A percentile compares a stretch with the other conserved stretches of the same genome.
These are phyloP conservation scores for Smutsia temminckii DNA, from an alignment of 2,797 vertebrate species.

Conservation along the genomic window DNA sequence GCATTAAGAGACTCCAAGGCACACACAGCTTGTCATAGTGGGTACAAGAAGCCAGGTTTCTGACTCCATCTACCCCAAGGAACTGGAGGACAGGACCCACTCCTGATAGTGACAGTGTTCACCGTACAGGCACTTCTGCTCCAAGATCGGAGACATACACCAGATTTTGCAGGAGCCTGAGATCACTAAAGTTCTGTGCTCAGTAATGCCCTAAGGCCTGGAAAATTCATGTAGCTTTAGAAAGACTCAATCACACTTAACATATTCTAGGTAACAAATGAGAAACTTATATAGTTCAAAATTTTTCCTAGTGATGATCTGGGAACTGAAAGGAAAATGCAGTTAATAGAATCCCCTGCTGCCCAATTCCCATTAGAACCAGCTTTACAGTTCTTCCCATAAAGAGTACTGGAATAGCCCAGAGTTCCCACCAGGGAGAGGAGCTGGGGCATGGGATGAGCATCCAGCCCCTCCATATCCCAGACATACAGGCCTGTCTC, in stretches of 20 bases:
- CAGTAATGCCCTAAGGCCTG: background rate
- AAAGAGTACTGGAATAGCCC: background rate
- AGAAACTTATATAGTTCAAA: slow-evolving; percentile 8
- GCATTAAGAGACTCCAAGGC: background rate
- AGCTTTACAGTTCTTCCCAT: background rate
- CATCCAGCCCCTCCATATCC: background rate
- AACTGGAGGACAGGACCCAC: background rate
- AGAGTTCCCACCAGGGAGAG: background rate
- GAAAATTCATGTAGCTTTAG: background rate
- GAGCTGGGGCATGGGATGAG: background rate
- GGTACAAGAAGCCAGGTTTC: background rate
- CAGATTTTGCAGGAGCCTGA: background rate
- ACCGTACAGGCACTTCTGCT: background rate
- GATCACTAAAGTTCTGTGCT: background rate
- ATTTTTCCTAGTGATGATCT: slow-evolving; percentile 1
- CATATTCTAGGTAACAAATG: background rate
- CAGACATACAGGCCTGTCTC: too few relatives aligned
- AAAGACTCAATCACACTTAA: slow-evolving; percentile 31
- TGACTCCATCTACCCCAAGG: background rate
- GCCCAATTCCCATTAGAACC: background rate
- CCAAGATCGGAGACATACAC: background rate
- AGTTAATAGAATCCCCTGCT: slow-evolving; percentile 7
- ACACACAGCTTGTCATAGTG: background rate
- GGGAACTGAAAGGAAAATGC: slow-evolving; percentile 14
- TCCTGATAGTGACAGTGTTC: background rate